phyloP scores from a whole-genome alignment of 1,140 invertebrate genomes.

The Fopius arisanus region DNA sequence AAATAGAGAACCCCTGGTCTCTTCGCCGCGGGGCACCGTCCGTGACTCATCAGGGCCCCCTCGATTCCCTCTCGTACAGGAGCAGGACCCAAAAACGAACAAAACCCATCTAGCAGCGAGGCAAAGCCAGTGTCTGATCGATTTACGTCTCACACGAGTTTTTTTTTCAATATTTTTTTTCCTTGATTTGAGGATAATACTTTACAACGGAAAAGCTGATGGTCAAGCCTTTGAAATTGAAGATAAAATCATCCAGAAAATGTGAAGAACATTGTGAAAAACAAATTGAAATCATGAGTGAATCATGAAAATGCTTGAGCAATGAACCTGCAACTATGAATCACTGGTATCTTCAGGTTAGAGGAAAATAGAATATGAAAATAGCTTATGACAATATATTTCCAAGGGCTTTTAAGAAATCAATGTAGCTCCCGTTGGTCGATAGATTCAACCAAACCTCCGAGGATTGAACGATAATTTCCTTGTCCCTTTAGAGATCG shows the following conservation, averaged over 20 bases:
- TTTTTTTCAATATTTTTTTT: conserved; percentile 29
- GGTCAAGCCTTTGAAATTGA: neutral
- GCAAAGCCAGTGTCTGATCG: conserved; percentile 59
- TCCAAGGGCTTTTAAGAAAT: neutral
- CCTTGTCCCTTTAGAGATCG: conserved; percentile 43
- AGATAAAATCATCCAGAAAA: no score
- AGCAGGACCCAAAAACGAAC: conserved; percentile 61
- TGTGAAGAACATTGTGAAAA: neutral
- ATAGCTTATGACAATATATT: no score
- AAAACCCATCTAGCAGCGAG: conserved; percentile 56
- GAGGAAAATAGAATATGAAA: no score
- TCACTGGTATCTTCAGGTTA: neutral
- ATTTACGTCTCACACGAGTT: conserved; percentile 61
- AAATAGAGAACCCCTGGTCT: conserved; percentile 56
- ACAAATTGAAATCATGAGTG: neutral
- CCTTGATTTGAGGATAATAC: conserved; percentile 41
- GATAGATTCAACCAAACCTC: conserved; percentile 1
- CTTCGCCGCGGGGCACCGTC: conserved; percentile 60
- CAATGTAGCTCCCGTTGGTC: neutral
- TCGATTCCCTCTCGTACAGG: conserved; percentile 60
- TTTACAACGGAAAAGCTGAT: conserved; percentile 51
- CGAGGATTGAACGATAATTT: conserved; percentile 34
- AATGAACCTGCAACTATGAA: neutral
- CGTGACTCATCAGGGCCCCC: conserved; percentile 64
- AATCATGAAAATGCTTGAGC: neutral